phyloP scores from a whole-genome alignment of 2,113 vertebrate species.

The Hipposideros armiger region DNA sequence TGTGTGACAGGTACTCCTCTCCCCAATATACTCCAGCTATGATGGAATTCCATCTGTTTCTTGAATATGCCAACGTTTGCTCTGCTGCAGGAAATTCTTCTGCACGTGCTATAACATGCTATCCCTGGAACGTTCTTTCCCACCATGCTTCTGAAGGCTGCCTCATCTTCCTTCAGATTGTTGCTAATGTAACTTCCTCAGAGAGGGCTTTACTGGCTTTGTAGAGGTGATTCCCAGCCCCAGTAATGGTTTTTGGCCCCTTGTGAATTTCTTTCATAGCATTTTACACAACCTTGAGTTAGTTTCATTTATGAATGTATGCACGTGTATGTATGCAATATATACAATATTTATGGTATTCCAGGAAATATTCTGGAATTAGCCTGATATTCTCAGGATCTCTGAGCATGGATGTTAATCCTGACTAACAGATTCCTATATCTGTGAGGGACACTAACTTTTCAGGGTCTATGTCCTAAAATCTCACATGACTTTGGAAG shows the following conservation, averaged over 20 bases:
- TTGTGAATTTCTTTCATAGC: conserved; percentile 13
- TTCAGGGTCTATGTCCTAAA: background rate
- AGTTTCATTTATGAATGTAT: conserved; percentile 1
- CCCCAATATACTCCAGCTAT: background rate
- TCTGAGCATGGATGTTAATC: background rate
- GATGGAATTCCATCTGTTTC: background rate
- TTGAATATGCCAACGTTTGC: background rate
- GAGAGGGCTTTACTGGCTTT: background rate
- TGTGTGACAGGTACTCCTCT: background rate
- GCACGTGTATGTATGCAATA: no score
- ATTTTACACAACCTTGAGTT: background rate
- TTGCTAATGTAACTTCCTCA: background rate
- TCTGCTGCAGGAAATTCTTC: conserved; percentile 30
- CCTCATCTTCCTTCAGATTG: background rate
- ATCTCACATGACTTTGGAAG: background rate
- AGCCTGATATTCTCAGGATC: background rate
- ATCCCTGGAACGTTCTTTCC: background rate
- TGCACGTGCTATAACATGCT: background rate
- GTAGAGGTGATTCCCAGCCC: background rate
- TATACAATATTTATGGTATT: background rate
- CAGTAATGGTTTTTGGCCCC: background rate
- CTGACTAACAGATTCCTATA: background rate
- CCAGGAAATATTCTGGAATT: background rate
- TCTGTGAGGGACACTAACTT: background rate
- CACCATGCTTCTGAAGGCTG: background rate